Conservation (phyloP, 2,888 invertebrate genomes). For the Eustalomyia histrio region DNA sequence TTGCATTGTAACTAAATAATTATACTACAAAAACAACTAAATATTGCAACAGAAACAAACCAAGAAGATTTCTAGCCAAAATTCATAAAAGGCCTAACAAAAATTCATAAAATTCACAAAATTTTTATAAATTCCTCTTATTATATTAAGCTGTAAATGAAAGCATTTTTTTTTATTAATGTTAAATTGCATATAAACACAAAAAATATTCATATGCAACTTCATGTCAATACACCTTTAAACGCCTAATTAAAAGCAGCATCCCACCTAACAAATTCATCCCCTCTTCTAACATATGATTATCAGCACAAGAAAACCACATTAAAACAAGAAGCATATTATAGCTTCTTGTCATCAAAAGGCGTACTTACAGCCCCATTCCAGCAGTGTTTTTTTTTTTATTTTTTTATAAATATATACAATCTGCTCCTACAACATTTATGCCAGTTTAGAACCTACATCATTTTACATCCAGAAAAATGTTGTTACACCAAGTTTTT, state of each 20-base stretch:
- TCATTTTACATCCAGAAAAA: slow-evolving; percentile 21
- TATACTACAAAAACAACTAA: slow-evolving; percentile 1
- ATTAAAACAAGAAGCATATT: not conserved
- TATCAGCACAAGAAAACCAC: not conserved
- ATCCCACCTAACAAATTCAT: not conserved
- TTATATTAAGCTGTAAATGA: too few relatives aligned
- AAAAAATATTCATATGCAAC: too few relatives aligned
- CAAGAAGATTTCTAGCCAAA: slow-evolving; percentile 27
- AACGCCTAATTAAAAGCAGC: not conserved
- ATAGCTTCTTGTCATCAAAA: not conserved
- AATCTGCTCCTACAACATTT: slow-evolving; percentile 7
- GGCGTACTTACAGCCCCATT: not conserved
- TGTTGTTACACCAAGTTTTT: slow-evolving; percentile 23
- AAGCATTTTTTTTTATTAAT: too few relatives aligned
- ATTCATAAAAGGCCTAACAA: slow-evolving; percentile 14
- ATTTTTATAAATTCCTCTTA: not conserved
- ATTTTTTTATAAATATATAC: not conserved
- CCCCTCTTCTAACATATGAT: not conserved
- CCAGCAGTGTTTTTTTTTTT: not conserved
- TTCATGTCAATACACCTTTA: not conserved
- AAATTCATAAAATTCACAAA: too few relatives aligned
- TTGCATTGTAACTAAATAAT: slow-evolving; percentile 4
- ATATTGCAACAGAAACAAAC: slow-evolving; percentile 8
- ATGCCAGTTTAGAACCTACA: slow-evolving; percentile 17
- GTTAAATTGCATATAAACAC: too few relatives aligned